phyloP scores from a whole-genome alignment of 2,113 vertebrate genomes.

The Agapornis roseicollis region DNA sequence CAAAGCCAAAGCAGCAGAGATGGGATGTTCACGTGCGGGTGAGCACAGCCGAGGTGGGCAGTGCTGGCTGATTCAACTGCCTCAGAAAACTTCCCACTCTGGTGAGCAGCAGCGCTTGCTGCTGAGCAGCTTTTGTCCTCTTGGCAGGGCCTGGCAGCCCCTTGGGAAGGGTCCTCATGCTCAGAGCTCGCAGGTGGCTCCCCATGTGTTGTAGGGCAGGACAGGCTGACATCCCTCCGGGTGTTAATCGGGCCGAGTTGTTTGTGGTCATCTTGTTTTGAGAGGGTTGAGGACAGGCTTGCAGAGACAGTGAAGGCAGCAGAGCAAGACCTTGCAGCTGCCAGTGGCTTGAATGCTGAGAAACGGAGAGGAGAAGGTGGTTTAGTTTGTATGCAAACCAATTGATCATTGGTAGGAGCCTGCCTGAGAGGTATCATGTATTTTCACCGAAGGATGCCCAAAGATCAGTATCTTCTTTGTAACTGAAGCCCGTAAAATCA shows the following conservation, averaged over 20 bases:
- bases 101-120: not conserved
- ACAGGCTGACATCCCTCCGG: too few species aligned
- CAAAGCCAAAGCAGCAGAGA: not conserved
- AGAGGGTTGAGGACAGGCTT: not conserved
- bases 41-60: rapidly evolving
- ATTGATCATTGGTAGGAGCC: not conserved
- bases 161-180: not conserved
- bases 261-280: not conserved
- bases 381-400: not conserved
- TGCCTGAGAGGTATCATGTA: not conserved
- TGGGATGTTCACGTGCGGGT: rapidly evolving
- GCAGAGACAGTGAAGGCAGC: not conserved
- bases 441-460: not conserved
- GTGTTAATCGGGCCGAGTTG: rapidly evolving
- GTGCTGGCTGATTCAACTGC: not conserved
- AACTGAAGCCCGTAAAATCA: not conserved
- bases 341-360: not conserved
- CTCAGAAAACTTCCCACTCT: rapidly evolving
- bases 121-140: not conserved
- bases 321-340: not conserved
- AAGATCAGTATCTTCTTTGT: not conserved
- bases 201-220: rapidly evolving
- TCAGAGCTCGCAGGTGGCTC: rapidly evolving
- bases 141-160: not conserved
- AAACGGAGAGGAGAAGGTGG: not conserved